These are phyloP conservation scores for Elgaria multicarinata DNA, from an alignment of 2,113 vertebrate species.

Conservation along the genomic window DNA sequence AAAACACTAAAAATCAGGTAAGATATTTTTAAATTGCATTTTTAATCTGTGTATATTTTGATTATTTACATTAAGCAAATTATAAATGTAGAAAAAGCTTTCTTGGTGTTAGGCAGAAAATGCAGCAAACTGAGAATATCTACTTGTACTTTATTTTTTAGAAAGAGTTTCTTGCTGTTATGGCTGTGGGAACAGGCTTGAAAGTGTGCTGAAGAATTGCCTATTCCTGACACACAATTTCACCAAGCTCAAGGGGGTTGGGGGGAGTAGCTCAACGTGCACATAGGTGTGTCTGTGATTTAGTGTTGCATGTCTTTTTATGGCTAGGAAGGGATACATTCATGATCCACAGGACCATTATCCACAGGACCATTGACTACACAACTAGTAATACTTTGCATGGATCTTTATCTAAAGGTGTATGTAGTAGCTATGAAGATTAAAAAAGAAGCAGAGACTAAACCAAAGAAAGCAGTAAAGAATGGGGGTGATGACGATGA, in stretches of 20 bases:
- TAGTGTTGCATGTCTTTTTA: background rate
- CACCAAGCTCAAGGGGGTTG: background rate
- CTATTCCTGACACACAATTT: background rate
- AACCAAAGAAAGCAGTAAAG: constrained; percentile 79
- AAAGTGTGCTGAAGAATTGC: background rate
- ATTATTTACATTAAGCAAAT: background rate
- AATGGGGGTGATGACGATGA: constrained; percentile 86
- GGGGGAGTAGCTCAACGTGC: background rate
- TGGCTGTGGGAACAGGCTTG: background rate
- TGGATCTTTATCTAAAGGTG: constrained; percentile 80
- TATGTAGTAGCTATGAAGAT: constrained; percentile 98
- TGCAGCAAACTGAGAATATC: background rate
- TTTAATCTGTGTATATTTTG: background rate
- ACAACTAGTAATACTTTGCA: background rate
- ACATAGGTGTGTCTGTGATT: background rate
- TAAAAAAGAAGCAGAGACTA: constrained; percentile 92
- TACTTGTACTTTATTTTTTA: background rate
- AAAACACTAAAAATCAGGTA: background rate
- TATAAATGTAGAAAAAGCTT: background rate
- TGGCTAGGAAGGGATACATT: background rate
- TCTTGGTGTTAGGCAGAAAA: background rate
- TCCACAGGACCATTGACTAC: background rate
- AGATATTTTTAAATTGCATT: too few species aligned
- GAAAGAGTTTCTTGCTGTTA: background rate
- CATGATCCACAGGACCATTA: background rate